Base-by-base conservation (phyloP, 2,888 invertebrate species). In the Urechis unicinctus region DNA sequence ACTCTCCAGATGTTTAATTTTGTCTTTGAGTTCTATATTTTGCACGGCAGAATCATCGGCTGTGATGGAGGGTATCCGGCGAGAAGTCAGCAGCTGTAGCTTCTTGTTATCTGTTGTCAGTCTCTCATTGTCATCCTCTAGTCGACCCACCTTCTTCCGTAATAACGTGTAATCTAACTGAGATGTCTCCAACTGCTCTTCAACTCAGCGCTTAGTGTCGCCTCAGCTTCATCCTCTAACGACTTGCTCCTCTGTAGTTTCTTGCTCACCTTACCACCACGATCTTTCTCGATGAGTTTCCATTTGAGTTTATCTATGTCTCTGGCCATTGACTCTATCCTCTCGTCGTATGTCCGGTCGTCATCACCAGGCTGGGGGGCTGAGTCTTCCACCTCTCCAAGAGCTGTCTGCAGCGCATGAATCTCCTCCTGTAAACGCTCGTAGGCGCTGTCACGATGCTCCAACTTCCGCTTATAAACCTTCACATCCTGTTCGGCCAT, bases 401-500 rank as follows among this genome's bases (percentile, higher is more conserved):
- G 26, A 44, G 25, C 47, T 9, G 17, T 17, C 9, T 36, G 36
- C 9, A 36, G 36, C 9, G 36, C 48, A 28, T 55, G 57, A n/a
- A 59, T 54, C 41, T 59, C 57, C 22, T 42, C 45, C 36, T 55
- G 50, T 9, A 60, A 52, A 3, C 44, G 49, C 13, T 60, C 57
- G 43, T 58, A 56, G 21, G 46, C 42, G 1, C 31, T 84, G 79
- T 92, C 91, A 62, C 89, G 79, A 66, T 89, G 89, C 75, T 89
- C 89, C 56, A 90, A 86, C 80, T 91, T 92, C 63, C 88, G 84
- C 44, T 89, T 83, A 60, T 92, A 55, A 2, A 56, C 59, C 44
- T 56, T 58, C n/a, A 57, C 86, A 82, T 94, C 93, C 81, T 91
- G 90, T 78, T 93, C 92, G 72, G 89, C 88, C 49, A 92, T 82